Evolutionary conservation across 2,888 invertebrate genomes (phyloP), one percentile per base, ranked within the genome.

Genomic region (Lissonota sp.): DNA sequence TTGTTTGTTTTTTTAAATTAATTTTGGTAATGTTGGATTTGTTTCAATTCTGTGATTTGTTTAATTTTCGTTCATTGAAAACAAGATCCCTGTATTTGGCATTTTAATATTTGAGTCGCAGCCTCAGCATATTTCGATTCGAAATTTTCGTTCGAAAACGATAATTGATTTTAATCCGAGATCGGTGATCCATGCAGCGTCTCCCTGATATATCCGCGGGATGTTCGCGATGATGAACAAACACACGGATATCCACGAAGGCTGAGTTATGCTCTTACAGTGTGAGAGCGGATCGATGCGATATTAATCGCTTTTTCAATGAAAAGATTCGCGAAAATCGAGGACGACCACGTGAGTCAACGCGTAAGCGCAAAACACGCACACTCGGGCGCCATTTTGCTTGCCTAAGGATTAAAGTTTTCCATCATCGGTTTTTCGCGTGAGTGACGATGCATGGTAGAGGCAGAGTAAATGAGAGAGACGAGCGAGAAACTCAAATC

Each of bases 341-440:
- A 60, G 44, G 58, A 16, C 60, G 26, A 26, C 1, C 26, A 26
- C 26, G 3, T 26, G 26, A 26, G 80, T 55, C 60, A 60, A 44
- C 53, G 53, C 8, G 44, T 39, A 51, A 40, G 40, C 37, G 57
- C 39, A 64, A 7, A 26, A 46, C 57, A 16, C 62, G 8, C 12
- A 53, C 46, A 12, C 82, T 79, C 80, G 71, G 6, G 46, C 60
- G 46, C 26, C 26, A 26, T 26, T 74, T 78, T 78, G 66, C 71
- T 73, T 82, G 80, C 74, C 83, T 83, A 84, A 81, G 85, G 80
- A 88, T 87, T 87, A 84, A 87, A 84, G 83, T 69, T 79, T 79
- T 75, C 80, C 76, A 74, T 71, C 82, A 85, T 83, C 83, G 84
- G 72, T 82, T 84, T 84, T 83, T 83, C 53, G 55, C 57, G 53